Evolutionary conservation across 2,797 vertebrate species (phyloP), one percentile per base, ranked within the genome.

Genomic region (Arctocebus calabarensis): DNA sequence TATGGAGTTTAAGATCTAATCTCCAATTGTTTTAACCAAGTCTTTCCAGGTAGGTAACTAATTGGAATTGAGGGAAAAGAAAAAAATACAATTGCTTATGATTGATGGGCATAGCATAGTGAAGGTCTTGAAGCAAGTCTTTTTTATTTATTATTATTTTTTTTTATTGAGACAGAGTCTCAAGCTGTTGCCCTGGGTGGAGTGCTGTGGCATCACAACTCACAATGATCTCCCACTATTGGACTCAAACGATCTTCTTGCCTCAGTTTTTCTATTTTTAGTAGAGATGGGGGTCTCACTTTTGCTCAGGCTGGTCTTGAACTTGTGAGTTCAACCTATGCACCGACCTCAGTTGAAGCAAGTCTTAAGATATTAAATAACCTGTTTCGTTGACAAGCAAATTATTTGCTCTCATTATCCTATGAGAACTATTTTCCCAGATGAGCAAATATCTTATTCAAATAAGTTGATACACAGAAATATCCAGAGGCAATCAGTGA

Each of bases 371-470:
- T 78, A 17, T 19, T 5, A 84, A 91, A 23, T 59, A 68, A 94
- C 84, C 27, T 81, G 5, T 29, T 70, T 32, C 17, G 32, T 64
- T 91, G 27, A 83, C 6, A 83, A 96, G 22, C 57, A 84, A 74
- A 17, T 55, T 78, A 34, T 96, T 94, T 90, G 64, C n/a, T 22
- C 29, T 22, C 14, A 57, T 73, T 81, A 20, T 84, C 73, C 40
- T 79, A 57, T 45, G 66, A 85, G 20, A 87, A 92, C 8, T 70
- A 74, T 90, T 95, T 96, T 17, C 48, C 29, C 66, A 96, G 68
- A 83, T n/a, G 14, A 91, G 2, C 74, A 92, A 94, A 94, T 5
- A 82, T 3, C 94, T 92, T 84, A 29, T 75, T 97, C 73, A 79
- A n/a, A 61, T 79, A 74, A 75, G 90, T 17, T 40, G 32, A 92